A percentile compares a stretch with the other conserved stretches of the same genome.
phyloP scores from a whole-genome alignment of 1,140 invertebrate species.

The Fopius arisanus region DNA sequence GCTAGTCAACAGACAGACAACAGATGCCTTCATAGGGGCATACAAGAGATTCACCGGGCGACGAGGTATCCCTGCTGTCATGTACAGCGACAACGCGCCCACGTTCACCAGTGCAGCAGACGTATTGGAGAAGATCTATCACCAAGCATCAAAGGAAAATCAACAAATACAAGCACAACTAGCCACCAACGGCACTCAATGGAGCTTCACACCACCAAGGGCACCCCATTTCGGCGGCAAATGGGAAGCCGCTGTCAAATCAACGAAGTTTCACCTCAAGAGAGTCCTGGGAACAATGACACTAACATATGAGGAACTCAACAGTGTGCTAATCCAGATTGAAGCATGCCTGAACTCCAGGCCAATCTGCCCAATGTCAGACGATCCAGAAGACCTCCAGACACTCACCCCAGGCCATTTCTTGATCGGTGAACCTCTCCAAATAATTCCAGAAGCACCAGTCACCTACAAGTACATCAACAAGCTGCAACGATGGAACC shows the following conservation, averaged over 20 bases:
- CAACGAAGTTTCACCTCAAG: slow-evolving; percentile 42
- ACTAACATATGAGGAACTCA: slow-evolving; percentile 49
- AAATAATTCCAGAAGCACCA: background rate
- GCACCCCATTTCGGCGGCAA: slow-evolving; percentile 48
- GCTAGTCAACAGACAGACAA: background rate
- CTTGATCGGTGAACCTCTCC: slow-evolving; percentile 21
- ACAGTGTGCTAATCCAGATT: slow-evolving; percentile 44
- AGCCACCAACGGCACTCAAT: background rate
- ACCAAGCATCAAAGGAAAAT: slow-evolving; percentile 32
- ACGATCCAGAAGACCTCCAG: slow-evolving; percentile 38
- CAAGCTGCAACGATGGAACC: slow-evolving; percentile 13
- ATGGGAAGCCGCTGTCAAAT: slow-evolving; percentile 52
- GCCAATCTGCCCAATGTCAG: slow-evolving; percentile 27
- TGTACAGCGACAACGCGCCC: slow-evolving; percentile 42
- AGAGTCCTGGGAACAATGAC: slow-evolving; percentile 39
- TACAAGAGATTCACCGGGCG: slow-evolving; percentile 14
- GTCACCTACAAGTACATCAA: background rate
- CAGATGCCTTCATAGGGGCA: slow-evolving; percentile 30
- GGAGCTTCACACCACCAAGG: slow-evolving; percentile 30
- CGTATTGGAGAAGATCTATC: slow-evolving; percentile 28
- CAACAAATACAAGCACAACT: slow-evolving; percentile 26
- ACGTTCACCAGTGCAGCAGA: slow-evolving; percentile 43
- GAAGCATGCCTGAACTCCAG: slow-evolving; percentile 49
- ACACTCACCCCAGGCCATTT: slow-evolving; percentile 29
- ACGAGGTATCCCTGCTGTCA: background rate